These are phyloP conservation scores for Habroteleia sp. DNA, from an alignment of 2,888 invertebrate species.

Conservation along the genomic window DNA sequence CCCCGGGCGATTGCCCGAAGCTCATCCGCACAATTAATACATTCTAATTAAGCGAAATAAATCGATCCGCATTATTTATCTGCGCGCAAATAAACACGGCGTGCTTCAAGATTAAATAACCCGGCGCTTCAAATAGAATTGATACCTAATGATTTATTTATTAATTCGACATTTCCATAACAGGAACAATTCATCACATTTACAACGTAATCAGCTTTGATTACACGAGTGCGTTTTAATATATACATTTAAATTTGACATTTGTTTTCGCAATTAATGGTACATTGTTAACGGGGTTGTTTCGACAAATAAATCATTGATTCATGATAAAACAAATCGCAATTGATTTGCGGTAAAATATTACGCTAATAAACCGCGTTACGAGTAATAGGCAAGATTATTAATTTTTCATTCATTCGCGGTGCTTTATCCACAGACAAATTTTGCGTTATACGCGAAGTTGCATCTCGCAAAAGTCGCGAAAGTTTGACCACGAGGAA, in stretches of 20 bases:
- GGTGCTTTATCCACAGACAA: too few relatives aligned
- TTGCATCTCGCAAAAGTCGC: too few relatives aligned
- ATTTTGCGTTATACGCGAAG: too few relatives aligned
- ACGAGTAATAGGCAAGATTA: too few relatives aligned
- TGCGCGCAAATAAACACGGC: slow-evolving; percentile 14
- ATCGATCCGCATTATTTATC: slow-evolving; percentile 21
- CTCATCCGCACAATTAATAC: slow-evolving; percentile 17
- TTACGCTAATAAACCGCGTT: too few relatives aligned
- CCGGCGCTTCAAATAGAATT: slow-evolving; percentile 9
- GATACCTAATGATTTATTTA: slow-evolving; percentile 38
- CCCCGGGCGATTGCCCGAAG: background rate
- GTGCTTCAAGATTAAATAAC: slow-evolving; percentile 18
- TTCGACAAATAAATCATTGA: too few relatives aligned
- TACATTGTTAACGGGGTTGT: background rate
- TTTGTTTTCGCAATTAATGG: slow-evolving; percentile 1
- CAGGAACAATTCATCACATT: slow-evolving; percentile 9
- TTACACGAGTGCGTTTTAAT: slow-evolving; percentile 15
- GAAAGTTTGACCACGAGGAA: too few relatives aligned
- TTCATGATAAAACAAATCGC: too few relatives aligned
- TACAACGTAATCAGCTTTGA: slow-evolving; percentile 1
- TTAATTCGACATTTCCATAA: slow-evolving; percentile 19
- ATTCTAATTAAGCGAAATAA: slow-evolving; percentile 35
- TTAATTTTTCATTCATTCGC: too few relatives aligned
- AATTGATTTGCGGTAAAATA: too few relatives aligned
- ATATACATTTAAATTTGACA: slow-evolving; percentile 3